Evolutionary conservation across 1,140 invertebrate species (phyloP).

Genomic region (Drosophila ohnishii): DNA sequence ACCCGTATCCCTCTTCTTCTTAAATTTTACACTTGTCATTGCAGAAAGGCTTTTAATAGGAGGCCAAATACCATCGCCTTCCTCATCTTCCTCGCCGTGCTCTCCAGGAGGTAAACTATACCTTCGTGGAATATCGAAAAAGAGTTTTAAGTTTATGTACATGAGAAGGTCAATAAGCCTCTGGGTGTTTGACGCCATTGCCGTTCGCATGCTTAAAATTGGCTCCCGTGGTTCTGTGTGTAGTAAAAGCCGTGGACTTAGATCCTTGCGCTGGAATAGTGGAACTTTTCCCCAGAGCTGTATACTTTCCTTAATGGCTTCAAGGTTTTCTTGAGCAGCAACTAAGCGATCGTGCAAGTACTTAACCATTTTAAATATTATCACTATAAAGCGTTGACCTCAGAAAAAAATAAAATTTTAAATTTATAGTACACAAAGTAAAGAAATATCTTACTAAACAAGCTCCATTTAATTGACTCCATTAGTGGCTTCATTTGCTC

Average conservation of each 20-base stretch:
- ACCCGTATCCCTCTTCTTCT: slow-evolving; percentile 28
- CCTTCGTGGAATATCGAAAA: slow-evolving; percentile 83
- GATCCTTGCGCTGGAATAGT: slow-evolving; percentile 85
- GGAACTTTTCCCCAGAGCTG: slow-evolving; percentile 85
- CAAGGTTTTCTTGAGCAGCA: slow-evolving; percentile 85
- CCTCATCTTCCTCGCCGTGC: slow-evolving; percentile 56
- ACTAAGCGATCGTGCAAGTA: slow-evolving; percentile 85
- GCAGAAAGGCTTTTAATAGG: slow-evolving; percentile 46
- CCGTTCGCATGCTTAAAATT: slow-evolving; percentile 64
- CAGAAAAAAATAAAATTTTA: neutral
- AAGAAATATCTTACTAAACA: slow-evolving; percentile 83
- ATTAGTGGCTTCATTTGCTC: slow-evolving; percentile 85
- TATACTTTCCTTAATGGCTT: slow-evolving; percentile 83
- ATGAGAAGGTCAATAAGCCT: slow-evolving; percentile 85
- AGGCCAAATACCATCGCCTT: slow-evolving; percentile 54
- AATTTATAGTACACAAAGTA: neutral
- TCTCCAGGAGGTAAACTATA: slow-evolving; percentile 49
- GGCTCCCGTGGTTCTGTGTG: slow-evolving; percentile 84
- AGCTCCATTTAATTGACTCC: slow-evolving; percentile 86
- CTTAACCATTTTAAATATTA: slow-evolving; percentile 56
- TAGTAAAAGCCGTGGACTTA: slow-evolving; percentile 84
- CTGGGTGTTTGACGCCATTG: slow-evolving; percentile 83
- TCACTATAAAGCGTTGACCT: slow-evolving; percentile 64
- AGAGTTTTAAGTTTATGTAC: slow-evolving; percentile 85
- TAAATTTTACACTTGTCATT: slow-evolving; percentile 46